These are phyloP conservation scores for Saguinus midas DNA, from an alignment of 2,113 vertebrate species.

Conservation along the genomic window DNA sequence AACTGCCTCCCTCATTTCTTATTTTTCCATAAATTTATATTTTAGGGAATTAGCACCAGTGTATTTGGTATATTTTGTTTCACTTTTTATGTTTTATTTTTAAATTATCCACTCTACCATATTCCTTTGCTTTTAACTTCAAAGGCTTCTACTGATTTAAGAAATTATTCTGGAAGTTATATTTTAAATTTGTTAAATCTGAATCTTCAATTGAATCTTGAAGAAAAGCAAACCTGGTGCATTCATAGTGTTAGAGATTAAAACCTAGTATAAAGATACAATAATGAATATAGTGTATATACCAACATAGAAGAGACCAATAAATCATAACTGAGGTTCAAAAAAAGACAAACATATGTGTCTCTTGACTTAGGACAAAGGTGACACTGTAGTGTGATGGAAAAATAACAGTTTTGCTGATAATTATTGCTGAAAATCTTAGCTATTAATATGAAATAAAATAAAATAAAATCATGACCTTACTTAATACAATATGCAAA, in stretches of 20 bases:
- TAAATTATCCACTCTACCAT: background rate
- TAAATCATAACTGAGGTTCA: background rate
- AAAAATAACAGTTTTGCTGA: background rate
- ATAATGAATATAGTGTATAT: background rate
- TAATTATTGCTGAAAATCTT: conserved; percentile 32
- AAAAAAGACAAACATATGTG: background rate
- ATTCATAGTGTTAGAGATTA: background rate
- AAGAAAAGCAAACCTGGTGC: background rate
- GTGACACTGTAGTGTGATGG: background rate
- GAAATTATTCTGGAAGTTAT: background rate
- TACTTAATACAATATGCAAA: background rate
- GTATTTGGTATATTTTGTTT: background rate
- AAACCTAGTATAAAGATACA: background rate
- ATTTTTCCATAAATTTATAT: background rate
- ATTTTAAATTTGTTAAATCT: background rate
- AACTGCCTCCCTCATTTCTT: background rate
- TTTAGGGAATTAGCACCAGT: background rate
- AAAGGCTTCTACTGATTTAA: background rate
- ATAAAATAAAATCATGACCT: background rate
- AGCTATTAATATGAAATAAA: background rate
- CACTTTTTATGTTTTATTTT: background rate
- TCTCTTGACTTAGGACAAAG: background rate
- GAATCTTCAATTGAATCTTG: background rate
- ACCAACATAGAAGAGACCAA: background rate
- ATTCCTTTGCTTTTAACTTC: background rate